phyloP scores from a whole-genome alignment of 2,797 vertebrate genomes.

The Zenarchopterus dispar region DNA sequence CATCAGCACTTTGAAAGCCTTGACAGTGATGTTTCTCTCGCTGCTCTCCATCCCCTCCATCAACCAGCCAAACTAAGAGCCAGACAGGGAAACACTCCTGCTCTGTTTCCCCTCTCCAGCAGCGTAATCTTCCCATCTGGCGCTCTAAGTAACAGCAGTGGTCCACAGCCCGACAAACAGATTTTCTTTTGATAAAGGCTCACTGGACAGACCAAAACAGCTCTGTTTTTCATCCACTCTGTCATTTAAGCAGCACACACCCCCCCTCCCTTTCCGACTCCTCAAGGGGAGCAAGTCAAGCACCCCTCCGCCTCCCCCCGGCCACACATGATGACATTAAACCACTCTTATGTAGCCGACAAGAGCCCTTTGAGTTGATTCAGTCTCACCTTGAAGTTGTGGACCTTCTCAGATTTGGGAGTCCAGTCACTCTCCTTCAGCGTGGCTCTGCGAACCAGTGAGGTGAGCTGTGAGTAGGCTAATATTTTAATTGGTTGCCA shows the following conservation, averaged over 20 bases:
- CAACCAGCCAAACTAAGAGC: conserved; percentile 69
- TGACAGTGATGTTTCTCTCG: conserved; percentile 50
- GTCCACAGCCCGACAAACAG: conserved; percentile 68
- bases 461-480: conserved; percentile 99
- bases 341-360: conserved; percentile 18
- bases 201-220: conserved; percentile 67
- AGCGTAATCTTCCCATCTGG: conserved; percentile 84
- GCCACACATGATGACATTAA: conserved; percentile 61
- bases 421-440: conserved; percentile 94
- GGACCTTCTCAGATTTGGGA: conserved; percentile 94
- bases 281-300: conserved; percentile 44
- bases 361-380: conserved; percentile 13
- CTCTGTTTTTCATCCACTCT: conserved; percentile 64
- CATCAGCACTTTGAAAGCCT: conserved; percentile 71
- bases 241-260: conserved; percentile 13
- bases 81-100: conserved; percentile 74
- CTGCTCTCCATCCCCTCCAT: conserved; percentile 55
- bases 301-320: conserved; percentile 14
- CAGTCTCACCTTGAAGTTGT: conserved; percentile 98
- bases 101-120: conserved; percentile 54
- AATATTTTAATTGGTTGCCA: conserved; percentile 99
- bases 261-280: conserved; percentile 17
- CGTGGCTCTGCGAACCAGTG: conserved; percentile 95
- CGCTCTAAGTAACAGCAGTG: conserved; percentile 65
- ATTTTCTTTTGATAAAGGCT: conserved; percentile 77